Conservation (phyloP, 37 sponge, comb jelly and placozoan genomes). For the Mnemiopsis leidyi region DNA sequence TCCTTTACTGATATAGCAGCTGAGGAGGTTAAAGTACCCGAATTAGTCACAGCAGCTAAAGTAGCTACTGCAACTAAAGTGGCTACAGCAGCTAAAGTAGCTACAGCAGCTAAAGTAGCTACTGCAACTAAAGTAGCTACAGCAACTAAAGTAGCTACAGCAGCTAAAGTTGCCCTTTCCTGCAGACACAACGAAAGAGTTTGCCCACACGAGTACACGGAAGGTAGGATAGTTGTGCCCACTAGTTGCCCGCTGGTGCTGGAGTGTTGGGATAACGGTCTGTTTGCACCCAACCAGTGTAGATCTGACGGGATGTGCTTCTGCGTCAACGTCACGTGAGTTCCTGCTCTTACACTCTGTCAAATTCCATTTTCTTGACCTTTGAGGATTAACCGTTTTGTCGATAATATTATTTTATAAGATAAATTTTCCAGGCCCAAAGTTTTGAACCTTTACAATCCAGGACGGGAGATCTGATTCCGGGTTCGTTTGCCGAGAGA, state of each 20-base stretch:
- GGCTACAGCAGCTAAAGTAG: too few relatives aligned
- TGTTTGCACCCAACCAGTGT: slow-evolving; percentile 64
- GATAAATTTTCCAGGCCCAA: too few relatives aligned
- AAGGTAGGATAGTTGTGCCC: neutral
- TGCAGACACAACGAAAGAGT: slow-evolving; percentile 17
- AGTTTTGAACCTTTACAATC: neutral
- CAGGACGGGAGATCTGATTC: slow-evolving; percentile 16
- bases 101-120: too few relatives aligned
- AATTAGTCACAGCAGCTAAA: too few relatives aligned
- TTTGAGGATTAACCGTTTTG: too few relatives aligned
- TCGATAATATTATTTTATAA: too few relatives aligned
- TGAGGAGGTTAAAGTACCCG: too few relatives aligned
- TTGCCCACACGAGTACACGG: slow-evolving; percentile 19
- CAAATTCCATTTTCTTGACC: too few relatives aligned
- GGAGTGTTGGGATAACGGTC: slow-evolving; percentile 53
- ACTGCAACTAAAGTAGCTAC: too few relatives aligned
- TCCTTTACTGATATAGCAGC: too few relatives aligned
- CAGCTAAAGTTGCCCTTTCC: neutral
- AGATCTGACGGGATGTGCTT: slow-evolving; percentile 41
- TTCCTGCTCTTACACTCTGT: neutral
- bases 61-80: too few relatives aligned
- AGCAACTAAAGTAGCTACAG: too few relatives aligned
- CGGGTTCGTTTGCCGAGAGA: neutral
- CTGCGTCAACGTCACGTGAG: slow-evolving; percentile 63
- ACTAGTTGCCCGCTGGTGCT: neutral